These are phyloP conservation scores for Pyrocoelia pectoralis DNA, from an alignment of 2,888 invertebrate species.

Conservation along the genomic window DNA sequence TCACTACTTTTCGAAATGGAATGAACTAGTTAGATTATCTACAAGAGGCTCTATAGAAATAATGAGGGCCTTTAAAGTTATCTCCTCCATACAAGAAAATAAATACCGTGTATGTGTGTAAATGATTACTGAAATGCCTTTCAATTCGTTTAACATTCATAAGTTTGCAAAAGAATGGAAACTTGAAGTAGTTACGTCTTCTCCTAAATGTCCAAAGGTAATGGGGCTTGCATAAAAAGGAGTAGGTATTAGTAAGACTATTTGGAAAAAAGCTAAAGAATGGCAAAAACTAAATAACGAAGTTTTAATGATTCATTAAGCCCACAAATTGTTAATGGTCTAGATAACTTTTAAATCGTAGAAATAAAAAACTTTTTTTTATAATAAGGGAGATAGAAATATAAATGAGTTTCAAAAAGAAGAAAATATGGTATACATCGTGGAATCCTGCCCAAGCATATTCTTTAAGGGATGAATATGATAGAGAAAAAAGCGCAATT, in stretches of 20 bases:
- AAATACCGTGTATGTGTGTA: too few relatives aligned
- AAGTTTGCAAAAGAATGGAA: constrained; percentile 5
- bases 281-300: neutral
- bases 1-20: constrained; percentile 1
- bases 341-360: neutral
- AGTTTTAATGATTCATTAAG: too few relatives aligned
- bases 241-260: neutral
- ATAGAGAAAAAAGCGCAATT: constrained; percentile 1
- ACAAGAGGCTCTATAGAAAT: neutral
- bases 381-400: neutral
- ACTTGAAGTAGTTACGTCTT: constrained; percentile 1
- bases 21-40: constrained; percentile 3
- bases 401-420: neutral
- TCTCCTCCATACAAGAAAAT: neutral
- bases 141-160: neutral
- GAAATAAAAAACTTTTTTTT: neutral
- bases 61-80: neutral
- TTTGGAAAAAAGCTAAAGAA: constrained; percentile 6
- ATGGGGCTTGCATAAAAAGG: constrained; percentile 6
- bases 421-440: neutral
- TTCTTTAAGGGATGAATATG: neutral
- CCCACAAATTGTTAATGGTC: neutral
- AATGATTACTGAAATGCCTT: constrained; percentile 1
- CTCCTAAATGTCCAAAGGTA: neutral
- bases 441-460: constrained; percentile 3